Evolutionary conservation across 2,797 vertebrate species (phyloP), one percentile per base, ranked within the genome.

Genomic region (Aplochiton taeniatus): DNA sequence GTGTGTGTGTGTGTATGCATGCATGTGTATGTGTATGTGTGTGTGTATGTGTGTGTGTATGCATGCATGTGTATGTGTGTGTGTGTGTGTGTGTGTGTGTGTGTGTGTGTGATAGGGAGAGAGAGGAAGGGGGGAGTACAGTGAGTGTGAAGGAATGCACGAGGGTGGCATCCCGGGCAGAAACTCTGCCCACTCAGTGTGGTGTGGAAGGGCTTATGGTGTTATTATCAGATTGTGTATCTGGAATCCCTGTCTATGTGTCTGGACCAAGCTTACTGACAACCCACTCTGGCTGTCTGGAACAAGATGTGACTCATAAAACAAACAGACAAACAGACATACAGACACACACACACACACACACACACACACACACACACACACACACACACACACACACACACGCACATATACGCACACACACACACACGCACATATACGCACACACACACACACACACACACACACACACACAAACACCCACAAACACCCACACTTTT

Each of bases 111-210:
- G 44, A 47, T 16, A 57, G 56, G 16, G 56, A 59, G 7, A 59
- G 43, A 17, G 17, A 17, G 16, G 17, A 4, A 47, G 58, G 14
- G 45, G 19, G 16, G 9, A 41, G 9, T 13, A 57, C 64, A 65
- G 65, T 58, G 69, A 69, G 31, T 6, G 31, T 31, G 3, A 31
- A 31, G 31, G 31, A 31, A 31, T 31, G 31, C 6, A 31, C 31
- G 31, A 31, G 31, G 31, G 31, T 31, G 31, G 31, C 31, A 31
- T 31, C 31, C 2, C 62, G 65, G 61, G 45, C 4, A 48, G 31
- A 31, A 31, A 31, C 41, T 44, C 57, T 69, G 55, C 58, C 65
- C 72, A 66, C 65, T 58, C 31, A 6, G 61, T 69, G 58, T 74
- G 72, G 66, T 69, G 31, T 31, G 31, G 31, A 31, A 31, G 31